Evolutionary conservation across 2,888 invertebrate species (phyloP), one percentile per base, ranked within the genome.

Genomic region (Hecatera dysodea): DNA sequence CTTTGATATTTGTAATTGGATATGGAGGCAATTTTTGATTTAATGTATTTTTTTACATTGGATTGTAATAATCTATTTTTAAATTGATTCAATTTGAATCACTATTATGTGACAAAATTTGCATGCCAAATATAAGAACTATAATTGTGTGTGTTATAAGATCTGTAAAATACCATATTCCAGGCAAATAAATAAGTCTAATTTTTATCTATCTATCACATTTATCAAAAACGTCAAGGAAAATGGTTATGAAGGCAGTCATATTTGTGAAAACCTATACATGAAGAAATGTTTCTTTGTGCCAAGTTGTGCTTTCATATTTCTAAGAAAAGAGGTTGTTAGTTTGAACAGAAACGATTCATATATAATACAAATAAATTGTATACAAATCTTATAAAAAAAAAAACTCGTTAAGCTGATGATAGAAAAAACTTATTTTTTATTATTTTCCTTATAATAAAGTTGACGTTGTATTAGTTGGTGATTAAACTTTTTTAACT

Each of bases 401-500:
- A 17, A 33, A 55, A 44, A 44, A 33, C 12, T 44, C n/a, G 17
- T 17, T 29, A 33, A 17, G 29, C 1, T 29, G 39, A 44, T n/a
- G 9, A 33, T 61, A 48, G 22, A 29, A 61, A 61, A 48, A 33
- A 17, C 48, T 22, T 48, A 17, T 22, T 15, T 24, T 39, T 33
- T 48, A 22, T 61, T 61, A 12, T 50, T 42, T n/a, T 22, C 22
- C 5, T 42, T 1, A 6, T 27, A 52, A 42, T 36, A 22, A 52
- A 52, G 42, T 52, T 67, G 1, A 56, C 60, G 50, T 42, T 60
- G 46, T 55, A 62, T 24, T 55, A 29, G 55, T 56, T 63, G 22
- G 29, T 29, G 22, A 59, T 55, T 55, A 7, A 64, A 64, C 22
- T 55, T 55, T 55, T 46, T 65, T 44, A 56, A 33, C 33, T 33